phyloP scores from a whole-genome alignment of 37 sponge, comb jelly and placozoan species.

The Haliclona indistincta region DNA sequence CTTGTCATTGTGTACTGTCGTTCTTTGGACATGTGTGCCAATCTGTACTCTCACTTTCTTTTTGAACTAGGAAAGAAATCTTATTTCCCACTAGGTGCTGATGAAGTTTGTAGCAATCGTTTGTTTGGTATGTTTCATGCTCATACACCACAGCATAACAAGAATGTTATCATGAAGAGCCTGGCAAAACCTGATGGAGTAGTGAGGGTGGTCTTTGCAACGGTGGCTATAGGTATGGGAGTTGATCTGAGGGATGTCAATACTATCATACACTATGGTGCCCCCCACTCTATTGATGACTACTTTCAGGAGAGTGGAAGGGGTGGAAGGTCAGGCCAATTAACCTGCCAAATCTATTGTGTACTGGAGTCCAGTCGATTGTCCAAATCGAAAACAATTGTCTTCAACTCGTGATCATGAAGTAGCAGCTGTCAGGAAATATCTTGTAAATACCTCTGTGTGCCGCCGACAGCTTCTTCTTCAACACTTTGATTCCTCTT shows the following conservation, averaged over 20 bases:
- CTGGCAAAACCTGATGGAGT: slow-evolving; percentile 20
- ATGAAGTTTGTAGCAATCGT: slow-evolving; percentile 21
- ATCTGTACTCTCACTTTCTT: slow-evolving; percentile 17
- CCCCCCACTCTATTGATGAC: slow-evolving; percentile 41
- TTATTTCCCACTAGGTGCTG: slow-evolving; percentile 17
- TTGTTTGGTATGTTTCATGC: slow-evolving; percentile 35
- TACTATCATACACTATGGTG: slow-evolving; percentile 45
- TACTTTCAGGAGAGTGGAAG: slow-evolving; percentile 42
- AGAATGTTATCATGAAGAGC: slow-evolving; percentile 20
- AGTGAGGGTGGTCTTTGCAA: slow-evolving; percentile 24
- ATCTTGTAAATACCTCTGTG: slow-evolving; percentile 8
- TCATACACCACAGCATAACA: slow-evolving; percentile 17
- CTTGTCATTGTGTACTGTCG: slow-evolving; percentile 25
- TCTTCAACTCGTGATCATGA: neutral
- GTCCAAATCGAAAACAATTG: slow-evolving; percentile 5
- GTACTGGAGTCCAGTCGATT: slow-evolving; percentile 39
- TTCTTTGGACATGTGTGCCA: slow-evolving; percentile 25
- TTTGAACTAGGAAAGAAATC: slow-evolving; percentile 12
- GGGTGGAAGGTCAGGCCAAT: slow-evolving; percentile 22
- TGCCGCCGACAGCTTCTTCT: slow-evolving; percentile 1
- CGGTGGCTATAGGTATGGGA: slow-evolving; percentile 46
- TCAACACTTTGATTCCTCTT: slow-evolving; percentile 22
- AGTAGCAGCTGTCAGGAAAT: neutral
- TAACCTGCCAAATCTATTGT: slow-evolving; percentile 26
- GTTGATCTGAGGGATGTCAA: slow-evolving; percentile 14